Conservation (phyloP, 2,888 invertebrate genomes). For the Acrobasis repandana region DNA sequence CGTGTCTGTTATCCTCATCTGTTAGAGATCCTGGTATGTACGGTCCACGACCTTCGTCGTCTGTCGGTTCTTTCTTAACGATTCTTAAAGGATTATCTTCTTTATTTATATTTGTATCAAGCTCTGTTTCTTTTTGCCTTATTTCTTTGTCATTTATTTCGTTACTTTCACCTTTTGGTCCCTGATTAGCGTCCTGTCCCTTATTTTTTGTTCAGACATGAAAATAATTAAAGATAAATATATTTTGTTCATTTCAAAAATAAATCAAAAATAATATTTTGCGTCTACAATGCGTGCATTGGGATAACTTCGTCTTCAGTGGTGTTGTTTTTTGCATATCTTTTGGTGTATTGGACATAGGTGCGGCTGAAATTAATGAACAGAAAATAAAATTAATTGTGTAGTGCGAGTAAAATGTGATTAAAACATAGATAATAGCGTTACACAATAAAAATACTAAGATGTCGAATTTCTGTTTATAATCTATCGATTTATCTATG, state of each 20-base stretch:
- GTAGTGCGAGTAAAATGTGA: neutral
- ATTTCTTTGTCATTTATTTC: constrained; percentile 30
- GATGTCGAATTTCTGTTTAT: neutral
- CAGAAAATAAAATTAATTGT: constrained; percentile 36
- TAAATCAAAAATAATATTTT: constrained; percentile 25
- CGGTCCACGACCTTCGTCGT: constrained; percentile 62
- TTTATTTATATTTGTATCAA: constrained; percentile 27
- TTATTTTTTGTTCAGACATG: constrained; percentile 77
- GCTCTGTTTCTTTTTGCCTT: constrained; percentile 29
- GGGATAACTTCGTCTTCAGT: constrained; percentile 31
- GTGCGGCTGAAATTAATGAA: constrained; percentile 62
- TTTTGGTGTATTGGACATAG: constrained; percentile 62
- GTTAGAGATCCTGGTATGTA: constrained; percentile 83
- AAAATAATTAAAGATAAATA: constrained; percentile 47
- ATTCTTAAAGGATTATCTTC: constrained; percentile 58
- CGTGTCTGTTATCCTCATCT: constrained; percentile 75
- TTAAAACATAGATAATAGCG: neutral
- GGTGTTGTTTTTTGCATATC: constrained; percentile 40
- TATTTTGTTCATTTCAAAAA: constrained; percentile 24
- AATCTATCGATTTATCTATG: neutral
- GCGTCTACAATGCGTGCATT: constrained; percentile 33
- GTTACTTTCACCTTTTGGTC: constrained; percentile 27
- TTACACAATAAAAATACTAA: neutral
- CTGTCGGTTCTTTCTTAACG: constrained; percentile 56
- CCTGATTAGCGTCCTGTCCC: constrained; percentile 49